Evolutionary conservation across 2,888 invertebrate species (phyloP).

Genomic region (Melipona beecheii): DNA sequence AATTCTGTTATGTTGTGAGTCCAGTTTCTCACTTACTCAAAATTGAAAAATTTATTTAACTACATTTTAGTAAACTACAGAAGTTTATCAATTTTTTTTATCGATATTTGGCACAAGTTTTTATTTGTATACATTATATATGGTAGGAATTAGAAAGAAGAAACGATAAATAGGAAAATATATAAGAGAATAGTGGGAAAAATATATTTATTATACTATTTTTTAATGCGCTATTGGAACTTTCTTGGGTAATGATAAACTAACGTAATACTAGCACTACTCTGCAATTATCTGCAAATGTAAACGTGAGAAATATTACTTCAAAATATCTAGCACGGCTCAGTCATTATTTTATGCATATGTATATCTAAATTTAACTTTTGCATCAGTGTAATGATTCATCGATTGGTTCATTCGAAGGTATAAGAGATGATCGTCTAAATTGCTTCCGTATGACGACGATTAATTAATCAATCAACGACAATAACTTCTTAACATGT

Average conservation of each 20-base stretch:
- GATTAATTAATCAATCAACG: not conserved
- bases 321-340: not conserved
- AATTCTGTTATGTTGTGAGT: too few species aligned
- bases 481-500: too few species aligned
- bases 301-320: not conserved
- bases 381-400: not conserved
- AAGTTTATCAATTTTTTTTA: too few species aligned
- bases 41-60: too few species aligned
- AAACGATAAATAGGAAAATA: not conserved
- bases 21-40: too few species aligned
- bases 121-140: too few species aligned
- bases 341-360: not conserved
- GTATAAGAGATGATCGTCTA: not conserved
- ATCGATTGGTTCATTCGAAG: not conserved
- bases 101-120: too few species aligned
- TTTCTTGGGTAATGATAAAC: not conserved
- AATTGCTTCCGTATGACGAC: not conserved
- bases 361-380: constrained; percentile 5
- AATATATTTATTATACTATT: not conserved
- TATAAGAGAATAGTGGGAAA: not conserved
- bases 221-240: not conserved
- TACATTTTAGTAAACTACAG: too few species aligned
- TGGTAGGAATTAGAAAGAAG: too few species aligned
- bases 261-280: not conserved
- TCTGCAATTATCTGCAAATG: not conserved